These are phyloP conservation scores for Montipora sp. DNA, from an alignment of 64 coral and sea anemone species.

Conservation along the genomic window DNA sequence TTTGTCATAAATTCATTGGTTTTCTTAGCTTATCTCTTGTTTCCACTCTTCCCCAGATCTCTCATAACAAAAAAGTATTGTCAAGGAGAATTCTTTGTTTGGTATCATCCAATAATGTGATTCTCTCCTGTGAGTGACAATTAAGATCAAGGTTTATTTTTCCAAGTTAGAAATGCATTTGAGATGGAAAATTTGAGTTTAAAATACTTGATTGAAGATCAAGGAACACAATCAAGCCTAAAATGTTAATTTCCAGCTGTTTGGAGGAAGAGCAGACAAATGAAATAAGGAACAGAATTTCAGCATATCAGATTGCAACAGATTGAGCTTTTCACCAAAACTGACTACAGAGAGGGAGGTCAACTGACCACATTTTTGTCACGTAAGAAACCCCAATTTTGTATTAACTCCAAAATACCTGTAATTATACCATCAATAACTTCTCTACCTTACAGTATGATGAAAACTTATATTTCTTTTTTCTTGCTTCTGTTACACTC, in stretches of 20 bases:
- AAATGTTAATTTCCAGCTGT: background rate
- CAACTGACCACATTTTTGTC: too few relatives aligned
- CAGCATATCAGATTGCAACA: constrained; percentile 9
- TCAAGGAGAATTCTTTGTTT: constrained; percentile 23
- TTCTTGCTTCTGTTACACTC: too few relatives aligned
- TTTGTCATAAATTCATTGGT: background rate
- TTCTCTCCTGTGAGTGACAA: constrained; percentile 10
- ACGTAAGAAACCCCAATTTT: too few relatives aligned
- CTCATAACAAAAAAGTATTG: constrained; percentile 35
- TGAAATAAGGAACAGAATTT: constrained; percentile 19
- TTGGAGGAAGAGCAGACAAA: background rate
- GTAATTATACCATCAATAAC: too few relatives aligned
- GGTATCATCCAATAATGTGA: constrained; percentile 3
- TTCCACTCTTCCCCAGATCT: constrained; percentile 22
- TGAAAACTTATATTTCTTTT: too few relatives aligned
- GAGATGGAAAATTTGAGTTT: background rate
- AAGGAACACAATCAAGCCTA: background rate
- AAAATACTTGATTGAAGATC: background rate
- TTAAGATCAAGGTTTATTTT: constrained; percentile 10
- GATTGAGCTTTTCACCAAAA: background rate
- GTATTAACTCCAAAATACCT: too few relatives aligned
- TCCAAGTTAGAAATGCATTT: background rate
- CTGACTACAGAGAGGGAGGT: background rate
- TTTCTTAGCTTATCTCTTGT: constrained; percentile 45
- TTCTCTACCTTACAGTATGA: too few relatives aligned